phyloP scores from a whole-genome alignment of 2,888 invertebrate species.

The Brenthis daphne region DNA sequence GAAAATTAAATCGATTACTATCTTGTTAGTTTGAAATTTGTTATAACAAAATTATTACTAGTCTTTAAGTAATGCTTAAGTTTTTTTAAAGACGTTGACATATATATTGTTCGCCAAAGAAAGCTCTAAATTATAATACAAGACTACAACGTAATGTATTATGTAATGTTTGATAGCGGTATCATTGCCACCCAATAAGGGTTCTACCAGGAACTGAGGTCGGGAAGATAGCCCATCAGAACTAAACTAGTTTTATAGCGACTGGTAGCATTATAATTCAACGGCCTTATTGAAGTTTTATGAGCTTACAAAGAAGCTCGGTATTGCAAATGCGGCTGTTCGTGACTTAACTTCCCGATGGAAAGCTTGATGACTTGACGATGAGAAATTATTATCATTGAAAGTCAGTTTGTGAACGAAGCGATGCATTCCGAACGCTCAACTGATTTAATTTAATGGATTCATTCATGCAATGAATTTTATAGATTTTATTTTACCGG shows the following conservation, averaged over 20 bases:
- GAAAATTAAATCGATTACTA: too few species aligned
- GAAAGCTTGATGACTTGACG: constrained; percentile 59
- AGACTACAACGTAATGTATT: too few species aligned
- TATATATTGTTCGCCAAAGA: too few species aligned
- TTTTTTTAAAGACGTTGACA: too few species aligned
- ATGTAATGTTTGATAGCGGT: background rate
- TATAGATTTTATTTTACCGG: constrained; percentile 3
- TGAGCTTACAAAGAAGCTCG: constrained; percentile 67
- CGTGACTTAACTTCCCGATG: constrained; percentile 75
- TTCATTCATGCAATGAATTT: constrained; percentile 5
- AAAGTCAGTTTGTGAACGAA: constrained; percentile 34
- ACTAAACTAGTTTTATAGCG: constrained; percentile 64
- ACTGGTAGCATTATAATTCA: constrained; percentile 67
- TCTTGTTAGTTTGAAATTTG: too few species aligned
- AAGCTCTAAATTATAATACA: too few species aligned
- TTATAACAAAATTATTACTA: too few species aligned
- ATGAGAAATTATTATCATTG: constrained; percentile 57
- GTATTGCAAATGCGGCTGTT: constrained; percentile 66
- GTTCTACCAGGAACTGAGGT: constrained; percentile 41
- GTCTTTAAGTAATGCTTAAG: too few species aligned
- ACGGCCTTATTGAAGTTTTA: constrained; percentile 78
- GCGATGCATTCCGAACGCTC: constrained; percentile 42
- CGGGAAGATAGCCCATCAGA: constrained; percentile 60
- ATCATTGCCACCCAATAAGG: constrained; percentile 32
- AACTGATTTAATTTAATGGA: constrained; percentile 25